These are phyloP conservation scores for Bombus turneri DNA, from an alignment of 1,140 invertebrate genomes.

Conservation along the genomic window DNA sequence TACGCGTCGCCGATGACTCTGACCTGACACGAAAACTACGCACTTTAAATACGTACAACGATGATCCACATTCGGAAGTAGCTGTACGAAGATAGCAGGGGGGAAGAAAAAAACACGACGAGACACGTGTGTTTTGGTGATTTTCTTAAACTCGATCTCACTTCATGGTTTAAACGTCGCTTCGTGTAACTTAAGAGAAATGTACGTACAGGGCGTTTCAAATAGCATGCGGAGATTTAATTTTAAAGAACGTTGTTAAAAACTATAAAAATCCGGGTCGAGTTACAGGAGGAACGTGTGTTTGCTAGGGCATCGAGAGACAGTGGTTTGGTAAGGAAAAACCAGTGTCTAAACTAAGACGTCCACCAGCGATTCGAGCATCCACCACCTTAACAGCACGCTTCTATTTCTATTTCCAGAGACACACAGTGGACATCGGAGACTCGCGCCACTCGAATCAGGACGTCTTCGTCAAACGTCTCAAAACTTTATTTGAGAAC, in stretches of 20 bases:
- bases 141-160: too few relatives aligned
- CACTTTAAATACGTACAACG: neutral
- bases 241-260: neutral
- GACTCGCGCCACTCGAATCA: constrained; percentile 20
- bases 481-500: neutral
- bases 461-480: neutral
- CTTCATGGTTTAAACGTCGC: too few relatives aligned
- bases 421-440: constrained; percentile 45
- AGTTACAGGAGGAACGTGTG: constrained; percentile 2
- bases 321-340: constrained; percentile 23
- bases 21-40: neutral
- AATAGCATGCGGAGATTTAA: neutral
- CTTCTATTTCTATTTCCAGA: constrained; percentile 66
- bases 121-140: too few relatives aligned
- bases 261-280: neutral
- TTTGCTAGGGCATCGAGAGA: neutral
- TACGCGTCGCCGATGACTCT: neutral
- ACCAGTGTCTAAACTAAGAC: constrained; percentile 32
- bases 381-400: constrained; percentile 17
- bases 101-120: too few relatives aligned
- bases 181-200: too few relatives aligned
- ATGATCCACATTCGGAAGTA: neutral
- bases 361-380: constrained; percentile 37
- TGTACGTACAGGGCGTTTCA: too few relatives aligned
- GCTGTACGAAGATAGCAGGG: too few relatives aligned